Conservation (phyloP, 2,113 vertebrate species). For the Chionis minor region DNA sequence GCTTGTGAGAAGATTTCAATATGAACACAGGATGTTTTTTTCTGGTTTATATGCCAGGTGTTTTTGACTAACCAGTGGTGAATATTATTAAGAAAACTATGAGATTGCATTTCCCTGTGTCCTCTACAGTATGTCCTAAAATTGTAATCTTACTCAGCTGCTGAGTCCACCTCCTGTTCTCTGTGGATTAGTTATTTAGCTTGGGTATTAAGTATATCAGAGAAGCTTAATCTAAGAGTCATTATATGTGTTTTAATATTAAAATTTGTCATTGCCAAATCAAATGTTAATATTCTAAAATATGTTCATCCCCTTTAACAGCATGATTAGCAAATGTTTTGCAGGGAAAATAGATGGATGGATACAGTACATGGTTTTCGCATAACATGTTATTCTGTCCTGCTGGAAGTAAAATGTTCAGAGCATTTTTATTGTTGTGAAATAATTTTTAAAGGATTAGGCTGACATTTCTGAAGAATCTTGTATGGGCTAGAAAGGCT, state of each 20-base stretch:
- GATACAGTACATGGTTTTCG: background rate
- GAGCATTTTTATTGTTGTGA: background rate
- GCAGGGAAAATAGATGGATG: background rate
- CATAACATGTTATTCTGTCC: background rate
- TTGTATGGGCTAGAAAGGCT: background rate
- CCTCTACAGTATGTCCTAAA: constrained; percentile 38
- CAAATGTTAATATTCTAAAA: constrained; percentile 60
- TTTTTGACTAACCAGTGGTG: constrained; percentile 25
- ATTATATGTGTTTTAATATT: constrained; percentile 65
- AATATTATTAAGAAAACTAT: constrained; percentile 45
- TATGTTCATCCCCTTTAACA: constrained; percentile 39
- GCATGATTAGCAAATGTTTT: constrained; percentile 50
- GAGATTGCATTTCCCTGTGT: constrained; percentile 35
- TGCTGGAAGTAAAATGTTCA: constrained; percentile 2
- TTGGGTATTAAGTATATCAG: constrained; percentile 47
- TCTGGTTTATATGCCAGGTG: background rate
- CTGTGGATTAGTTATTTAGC: constrained; percentile 61
- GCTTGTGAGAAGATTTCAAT: background rate
- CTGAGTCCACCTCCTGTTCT: constrained; percentile 23
- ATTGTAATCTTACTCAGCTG: constrained; percentile 47
- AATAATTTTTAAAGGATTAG: background rate
- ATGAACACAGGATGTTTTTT: background rate
- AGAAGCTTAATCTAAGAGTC: constrained; percentile 52
- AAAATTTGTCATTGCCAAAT: constrained; percentile 43
- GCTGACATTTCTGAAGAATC: background rate